Base-by-base conservation (phyloP, 2,888 invertebrate genomes). In the Macrosoma leucophasiata region DNA sequence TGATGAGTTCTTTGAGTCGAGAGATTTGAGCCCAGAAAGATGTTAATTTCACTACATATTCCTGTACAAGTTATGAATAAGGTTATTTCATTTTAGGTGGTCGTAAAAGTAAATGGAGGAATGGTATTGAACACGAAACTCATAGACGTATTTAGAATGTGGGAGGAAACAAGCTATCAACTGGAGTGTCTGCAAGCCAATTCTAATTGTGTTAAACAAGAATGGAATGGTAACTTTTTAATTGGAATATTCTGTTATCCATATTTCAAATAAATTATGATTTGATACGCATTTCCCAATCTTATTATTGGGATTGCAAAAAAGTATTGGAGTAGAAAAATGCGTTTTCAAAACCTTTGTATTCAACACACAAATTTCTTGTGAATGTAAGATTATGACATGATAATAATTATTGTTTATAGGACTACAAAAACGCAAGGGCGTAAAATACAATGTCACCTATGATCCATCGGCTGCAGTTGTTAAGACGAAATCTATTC, bases 161-260 rank as follows among this genome's bases (percentile, higher is more conserved):
- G 98, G 98, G 98, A 98, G 70, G 95, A 95, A 64, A 98, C 97
- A 0, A 97, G 97, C 72, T 96, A 93, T 64, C 90, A 90, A 47
- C 70, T 99, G 31, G 98, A 98, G 66, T 85, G 90, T 43, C 86
- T 90, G 8, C 98, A 98, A 76, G 90, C 94, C 0, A 93, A 94
- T 61, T 82, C 88, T 0, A 85, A 88, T 3, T 96, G 95, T 62
- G 93, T 93, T 1, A 75, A 86, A 22, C 89, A 93, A 55, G 98
- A 98, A 77, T 93, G 89, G 75, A 77, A 85, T 32, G 90, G 87
- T 84, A 58, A 17, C 27, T 33, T 18, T 13, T n/a, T n/a, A n/a
- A n/a, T n/a, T n/a, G 13, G 19, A 23, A 20, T 8, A n/a, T 20
- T 17, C n/a, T 9, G 9, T 12, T 21, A 18, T 27, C 7, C n/a